These are phyloP conservation scores for Nasonia oneida DNA, from an alignment of 2,888 invertebrate species.

Conservation along the genomic window DNA sequence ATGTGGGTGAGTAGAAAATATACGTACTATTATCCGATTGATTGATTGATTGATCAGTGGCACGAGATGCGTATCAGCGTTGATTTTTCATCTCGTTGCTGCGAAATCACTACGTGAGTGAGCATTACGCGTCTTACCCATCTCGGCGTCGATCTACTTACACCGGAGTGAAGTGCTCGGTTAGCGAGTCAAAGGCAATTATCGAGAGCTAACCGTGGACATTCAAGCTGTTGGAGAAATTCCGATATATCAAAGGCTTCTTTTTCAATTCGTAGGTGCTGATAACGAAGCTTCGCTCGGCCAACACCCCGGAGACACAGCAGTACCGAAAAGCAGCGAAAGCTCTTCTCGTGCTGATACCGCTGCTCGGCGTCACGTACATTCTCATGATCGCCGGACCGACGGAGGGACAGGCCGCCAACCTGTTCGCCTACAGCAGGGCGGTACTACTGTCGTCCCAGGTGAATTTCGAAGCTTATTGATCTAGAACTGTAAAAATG, in stretches of 20 bases:
- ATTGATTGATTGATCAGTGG: neutral
- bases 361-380: slow-evolving; percentile 95
- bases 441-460: slow-evolving; percentile 94
- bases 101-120: too few relatives aligned
- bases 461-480: slow-evolving; percentile 80
- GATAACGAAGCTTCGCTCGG: slow-evolving; percentile 94
- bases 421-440: slow-evolving; percentile 88
- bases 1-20: slow-evolving; percentile 87
- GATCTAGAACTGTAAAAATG: too few relatives aligned
- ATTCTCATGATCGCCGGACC: slow-evolving; percentile 92
- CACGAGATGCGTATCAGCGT: neutral
- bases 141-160: too few relatives aligned
- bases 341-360: slow-evolving; percentile 94
- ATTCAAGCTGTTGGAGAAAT: neutral
- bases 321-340: slow-evolving; percentile 95
- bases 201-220: neutral
- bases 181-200: neutral
- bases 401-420: slow-evolving; percentile 86
- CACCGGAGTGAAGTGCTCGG: too few relatives aligned
- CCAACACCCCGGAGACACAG: slow-evolving; percentile 93
- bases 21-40: neutral
- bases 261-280: slow-evolving; percentile 84
- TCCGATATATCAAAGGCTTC: neutral
- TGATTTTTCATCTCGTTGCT: too few relatives aligned
- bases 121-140: too few relatives aligned